A percentile compares a stretch with the other conserved stretches of the same genome.
Evolutionary conservation across 1,140 invertebrate species (phyloP).

Genomic region (Mizuhopecten yessoensis): DNA sequence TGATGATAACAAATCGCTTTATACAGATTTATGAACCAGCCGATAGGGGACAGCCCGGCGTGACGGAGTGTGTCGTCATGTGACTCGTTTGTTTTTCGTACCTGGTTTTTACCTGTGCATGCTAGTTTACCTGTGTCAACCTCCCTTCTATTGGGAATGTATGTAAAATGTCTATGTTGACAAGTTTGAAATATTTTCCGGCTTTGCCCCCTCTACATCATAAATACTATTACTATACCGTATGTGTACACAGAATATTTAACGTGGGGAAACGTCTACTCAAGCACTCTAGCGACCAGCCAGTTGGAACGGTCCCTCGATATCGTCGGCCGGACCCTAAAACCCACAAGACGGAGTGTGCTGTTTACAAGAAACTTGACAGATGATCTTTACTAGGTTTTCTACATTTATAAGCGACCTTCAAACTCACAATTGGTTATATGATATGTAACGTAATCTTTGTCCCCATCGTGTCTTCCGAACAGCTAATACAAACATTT

Average conservation of each 20-base stretch:
- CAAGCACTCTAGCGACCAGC: background rate
- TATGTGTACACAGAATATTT: conserved; percentile 28
- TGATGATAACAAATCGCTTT: background rate
- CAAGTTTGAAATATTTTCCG: conserved; percentile 35
- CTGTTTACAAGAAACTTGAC: background rate
- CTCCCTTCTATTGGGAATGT: conserved; percentile 21
- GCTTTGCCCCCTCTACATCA: background rate
- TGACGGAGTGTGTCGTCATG: background rate
- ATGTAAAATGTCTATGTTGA: conserved; percentile 39
- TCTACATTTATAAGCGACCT: background rate
- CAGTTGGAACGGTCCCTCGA: background rate
- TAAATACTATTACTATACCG: background rate
- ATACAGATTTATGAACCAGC: too few species aligned
- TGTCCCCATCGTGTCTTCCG: background rate
- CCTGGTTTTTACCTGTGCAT: conserved; percentile 36
- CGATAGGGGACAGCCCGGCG: background rate
- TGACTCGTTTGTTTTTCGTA: background rate
- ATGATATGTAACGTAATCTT: background rate
- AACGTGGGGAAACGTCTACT: background rate
- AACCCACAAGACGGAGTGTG: background rate
- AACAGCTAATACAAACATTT: too few species aligned
- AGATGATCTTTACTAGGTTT: background rate
- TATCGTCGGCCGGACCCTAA: background rate
- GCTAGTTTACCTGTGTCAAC: conserved; percentile 14
- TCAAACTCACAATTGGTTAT: conserved; percentile 17